Percentiles rank a stretch among this genome's conserved stretches.
These are phyloP conservation scores for Trichonephila inaurata DNA, from an alignment of 1,140 invertebrate genomes.

Conservation along the genomic window DNA sequence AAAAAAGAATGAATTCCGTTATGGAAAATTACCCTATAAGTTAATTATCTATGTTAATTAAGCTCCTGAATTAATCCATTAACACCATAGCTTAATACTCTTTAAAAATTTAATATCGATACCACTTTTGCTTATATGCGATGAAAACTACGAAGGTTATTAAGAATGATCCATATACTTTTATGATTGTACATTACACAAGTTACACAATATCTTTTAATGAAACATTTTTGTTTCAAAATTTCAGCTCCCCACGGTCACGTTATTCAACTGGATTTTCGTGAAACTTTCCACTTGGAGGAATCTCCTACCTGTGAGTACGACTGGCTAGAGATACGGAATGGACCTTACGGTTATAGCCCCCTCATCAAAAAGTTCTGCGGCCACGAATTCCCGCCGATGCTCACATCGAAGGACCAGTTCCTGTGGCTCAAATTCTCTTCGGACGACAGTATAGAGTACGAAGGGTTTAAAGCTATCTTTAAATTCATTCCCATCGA, in stretches of 20 bases:
- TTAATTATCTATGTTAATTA: too few species aligned
- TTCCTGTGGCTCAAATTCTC: constrained; percentile 92
- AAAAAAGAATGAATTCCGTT: too few species aligned
- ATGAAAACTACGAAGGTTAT: too few species aligned
- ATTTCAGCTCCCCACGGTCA: constrained; percentile 88
- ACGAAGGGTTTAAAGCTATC: constrained; percentile 90
- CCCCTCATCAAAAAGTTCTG: constrained; percentile 86
- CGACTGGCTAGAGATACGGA: constrained; percentile 89
- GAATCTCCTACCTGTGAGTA: constrained; percentile 87
- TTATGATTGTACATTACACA: too few species aligned
- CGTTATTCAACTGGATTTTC: constrained; percentile 89
- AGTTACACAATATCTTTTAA: too few species aligned
- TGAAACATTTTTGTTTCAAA: too few species aligned
- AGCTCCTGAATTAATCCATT: too few species aligned
- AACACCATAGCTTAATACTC: too few species aligned
- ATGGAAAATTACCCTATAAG: too few species aligned
- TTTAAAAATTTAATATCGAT: too few species aligned
- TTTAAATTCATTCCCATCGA: constrained; percentile 81
- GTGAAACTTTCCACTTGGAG: constrained; percentile 90
- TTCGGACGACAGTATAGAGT: constrained; percentile 92
- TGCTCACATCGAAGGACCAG: constrained; percentile 88
- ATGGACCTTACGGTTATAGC: constrained; percentile 93
- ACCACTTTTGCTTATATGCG: too few species aligned
- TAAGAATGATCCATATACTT: too few species aligned
- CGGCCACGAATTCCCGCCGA: constrained; percentile 88